Base-by-base conservation (phyloP, 1,140 invertebrate genomes). In the Drosophila arizonae region DNA sequence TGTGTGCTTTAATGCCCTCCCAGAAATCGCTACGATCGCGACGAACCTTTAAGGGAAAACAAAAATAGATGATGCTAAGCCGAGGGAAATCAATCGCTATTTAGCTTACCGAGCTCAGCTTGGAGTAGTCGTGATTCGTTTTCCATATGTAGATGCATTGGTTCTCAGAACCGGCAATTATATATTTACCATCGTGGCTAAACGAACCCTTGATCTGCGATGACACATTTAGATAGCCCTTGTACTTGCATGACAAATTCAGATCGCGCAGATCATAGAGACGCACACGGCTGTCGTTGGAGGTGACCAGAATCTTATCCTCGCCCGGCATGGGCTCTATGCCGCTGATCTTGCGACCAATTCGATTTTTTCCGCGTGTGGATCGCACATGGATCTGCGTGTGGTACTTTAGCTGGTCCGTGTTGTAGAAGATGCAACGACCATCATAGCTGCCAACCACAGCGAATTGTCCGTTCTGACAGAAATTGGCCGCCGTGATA, bases 371-470 rank as follows among this genome's bases (percentile, higher is more conserved):
- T 0, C 98, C 98, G 41, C 98, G 93, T 0, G 97, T 97, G 6
- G 98, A 99, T 28, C 97, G 94, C 0, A 99, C 98, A 92, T 99
- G 96, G 73, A 99, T 99, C 90, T 98, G 97, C 1, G 98, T 99
- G 92, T 99, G 97, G 92, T 99, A 99, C 88, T 99, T 99, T 1
- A 99, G 93, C 91, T 99, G 98, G 94, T 99, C 98, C 9, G 98
- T 99, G 30, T 95, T 98, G 92, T 99, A 99, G 93, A 99, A 99
- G 84, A 99, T 98, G 92, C 98, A 99, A 50, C 98, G 94, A 3
- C 99, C 99, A 93, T 99, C 98, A 93, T 99, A 99, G 0, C 96
- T 96, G n/a, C 98, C 98, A 0, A 99, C 97, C 0, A 99, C 98
- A 0, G 98, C 98, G 93, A 99, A 99, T 92, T 98, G 98, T 9